Evolutionary conservation across 1,140 invertebrate genomes (phyloP).

Genomic region (Sitobion miscanthi): DNA sequence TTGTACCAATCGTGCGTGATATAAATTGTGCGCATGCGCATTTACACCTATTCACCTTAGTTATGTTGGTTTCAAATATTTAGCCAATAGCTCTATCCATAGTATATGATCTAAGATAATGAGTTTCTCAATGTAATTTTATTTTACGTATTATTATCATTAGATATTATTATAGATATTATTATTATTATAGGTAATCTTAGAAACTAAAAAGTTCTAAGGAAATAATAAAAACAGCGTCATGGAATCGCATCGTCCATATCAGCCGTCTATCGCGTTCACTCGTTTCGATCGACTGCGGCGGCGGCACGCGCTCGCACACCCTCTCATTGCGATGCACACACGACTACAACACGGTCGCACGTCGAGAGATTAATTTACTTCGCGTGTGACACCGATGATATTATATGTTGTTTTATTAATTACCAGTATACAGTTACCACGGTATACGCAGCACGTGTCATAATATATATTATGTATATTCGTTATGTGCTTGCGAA

Average conservation of each 20-base stretch:
- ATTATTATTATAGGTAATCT: no score
- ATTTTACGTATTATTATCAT: no score
- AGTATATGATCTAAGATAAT: no score
- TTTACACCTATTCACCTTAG: no score
- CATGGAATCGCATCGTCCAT: background rate
- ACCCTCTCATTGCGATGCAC: background rate
- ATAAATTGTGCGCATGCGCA: no score
- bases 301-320: background rate
- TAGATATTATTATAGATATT: no score
- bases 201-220: no score
- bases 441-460: background rate
- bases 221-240: no score
- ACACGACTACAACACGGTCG: background rate
- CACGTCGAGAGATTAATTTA: constrained; percentile 38
- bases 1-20: no score
- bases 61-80: no score
- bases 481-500: background rate
- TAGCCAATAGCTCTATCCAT: no score
- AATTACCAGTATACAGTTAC: constrained; percentile 27
- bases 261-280: background rate
- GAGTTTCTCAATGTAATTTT: no score
- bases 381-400: background rate
- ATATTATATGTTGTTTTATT: constrained; percentile 47
- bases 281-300: background rate
- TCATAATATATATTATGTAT: background rate